Evolutionary conservation across 2,113 vertebrate species (phyloP).

Genomic region (Ctenodactylus gundi): DNA sequence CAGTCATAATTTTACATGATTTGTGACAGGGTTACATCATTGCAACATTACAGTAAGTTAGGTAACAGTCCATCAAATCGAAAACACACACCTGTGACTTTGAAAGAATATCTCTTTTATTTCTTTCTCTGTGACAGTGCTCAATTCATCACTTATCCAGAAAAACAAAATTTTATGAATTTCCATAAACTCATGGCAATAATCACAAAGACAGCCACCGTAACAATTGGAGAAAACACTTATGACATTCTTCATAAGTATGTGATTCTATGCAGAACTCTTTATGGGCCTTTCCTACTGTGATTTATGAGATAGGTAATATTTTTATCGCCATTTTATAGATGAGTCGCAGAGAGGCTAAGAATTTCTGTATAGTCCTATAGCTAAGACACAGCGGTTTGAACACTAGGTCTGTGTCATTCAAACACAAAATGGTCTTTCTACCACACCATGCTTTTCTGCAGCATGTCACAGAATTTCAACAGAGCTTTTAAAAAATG

Average conservation of each 20-base stretch:
- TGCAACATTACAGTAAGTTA: conserved; percentile 37
- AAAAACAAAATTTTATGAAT: conserved; percentile 37
- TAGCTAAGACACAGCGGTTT: not conserved
- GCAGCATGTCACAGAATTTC: not conserved
- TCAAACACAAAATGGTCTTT: not conserved
- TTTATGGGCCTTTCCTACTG: not conserved
- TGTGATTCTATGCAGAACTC: not conserved
- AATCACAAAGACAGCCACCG: conserved; percentile 13
- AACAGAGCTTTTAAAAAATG: not conserved
- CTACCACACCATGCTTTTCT: not conserved
- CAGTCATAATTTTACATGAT: conserved; percentile 59
- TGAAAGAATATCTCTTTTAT: conserved; percentile 34
- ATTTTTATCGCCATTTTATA: conserved; percentile 31
- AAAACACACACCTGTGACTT: conserved; percentile 33
- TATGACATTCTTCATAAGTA: not conserved
- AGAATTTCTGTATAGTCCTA: not conserved
- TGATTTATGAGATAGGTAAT: not conserved
- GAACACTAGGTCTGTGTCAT: not conserved
- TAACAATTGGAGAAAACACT: not conserved
- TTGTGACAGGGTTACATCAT: not conserved
- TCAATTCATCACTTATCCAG: not conserved
- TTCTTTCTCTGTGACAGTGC: not conserved
- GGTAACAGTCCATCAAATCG: conserved; percentile 51
- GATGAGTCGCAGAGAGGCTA: not conserved
- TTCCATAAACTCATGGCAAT: conserved; percentile 24